Conservation (phyloP, 2,888 invertebrate species). For the Tuta absoluta region DNA sequence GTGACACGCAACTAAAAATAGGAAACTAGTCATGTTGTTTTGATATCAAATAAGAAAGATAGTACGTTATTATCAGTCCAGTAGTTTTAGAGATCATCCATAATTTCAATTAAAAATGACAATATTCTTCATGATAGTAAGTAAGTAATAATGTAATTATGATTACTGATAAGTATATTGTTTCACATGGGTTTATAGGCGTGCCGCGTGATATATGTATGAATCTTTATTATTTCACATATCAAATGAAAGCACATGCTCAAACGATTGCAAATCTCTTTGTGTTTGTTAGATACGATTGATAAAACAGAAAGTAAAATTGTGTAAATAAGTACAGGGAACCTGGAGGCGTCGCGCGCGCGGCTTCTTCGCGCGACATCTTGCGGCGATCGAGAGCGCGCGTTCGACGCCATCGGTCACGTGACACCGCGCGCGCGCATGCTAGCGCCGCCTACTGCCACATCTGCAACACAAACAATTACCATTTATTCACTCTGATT, state of each 20-base stretch:
- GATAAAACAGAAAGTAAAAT: constrained; percentile 28
- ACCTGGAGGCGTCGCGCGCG: constrained; percentile 71
- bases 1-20: constrained; percentile 77
- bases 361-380: constrained; percentile 74
- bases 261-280: background rate
- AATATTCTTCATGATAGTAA: too few species aligned
- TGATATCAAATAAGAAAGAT: background rate
- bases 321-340: constrained; percentile 54
- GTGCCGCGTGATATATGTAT: too few species aligned
- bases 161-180: too few species aligned
- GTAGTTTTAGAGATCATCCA: too few species aligned
- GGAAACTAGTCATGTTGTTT: constrained; percentile 33
- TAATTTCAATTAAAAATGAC: too few species aligned
- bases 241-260: background rate
- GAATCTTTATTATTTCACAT: too few species aligned
- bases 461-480: constrained; percentile 48
- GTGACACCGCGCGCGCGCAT: constrained; percentile 68
- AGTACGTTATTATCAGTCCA: background rate
- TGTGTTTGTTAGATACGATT: background rate
- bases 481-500: background rate
- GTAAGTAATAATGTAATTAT: too few species aligned
- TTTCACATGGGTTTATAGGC: too few species aligned
- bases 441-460: constrained; percentile 55
- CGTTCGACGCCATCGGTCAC: constrained; percentile 71
- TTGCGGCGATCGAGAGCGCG: constrained; percentile 69